Base-by-base conservation (phyloP, 2,797 vertebrate species). In the Sebastes diaconus region DNA sequence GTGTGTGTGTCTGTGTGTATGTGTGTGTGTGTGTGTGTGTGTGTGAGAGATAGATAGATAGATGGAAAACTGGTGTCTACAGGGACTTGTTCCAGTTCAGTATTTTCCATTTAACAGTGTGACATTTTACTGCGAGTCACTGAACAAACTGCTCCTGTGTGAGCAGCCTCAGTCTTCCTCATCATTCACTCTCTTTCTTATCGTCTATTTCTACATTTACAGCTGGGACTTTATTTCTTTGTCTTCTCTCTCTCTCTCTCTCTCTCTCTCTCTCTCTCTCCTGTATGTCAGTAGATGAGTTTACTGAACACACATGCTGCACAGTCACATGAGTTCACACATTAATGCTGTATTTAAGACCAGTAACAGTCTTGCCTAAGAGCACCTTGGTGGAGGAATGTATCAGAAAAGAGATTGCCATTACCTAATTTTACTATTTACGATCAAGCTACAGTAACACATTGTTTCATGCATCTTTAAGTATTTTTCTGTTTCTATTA, bases 71-170 rank as follows among this genome's bases (percentile, higher is more conserved):
- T 39, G 9, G 14, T 29, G 73, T 87, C 86, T 57, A 18, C 50
- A 14, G 82, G 81, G 88, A 84, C 82, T 79, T 66, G 89, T 83
- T 88, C 84, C 83, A 88, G 77, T 89, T 90, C 79, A 85, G 78
- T 64, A 64, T 81, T 86, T 89, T 78, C 74, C 73, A 80, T 87
- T 88, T 68, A 85, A 77, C 73, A 71, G 71, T 24, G 79, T 84
- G 77, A 81, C 77, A 90, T 88, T 84, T 85, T 32, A 67, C 68
- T 52, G 74, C 3, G 5, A 75, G 68, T 52, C 67, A 65, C 7
- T 63, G 75, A 88, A 68, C 82, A 89, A 83, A 82, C 79, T 73
- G 85, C 85, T 79, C 64, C 83, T 68, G 61, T 72, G 67, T 65
- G 80, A 80, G 58, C 55, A 50, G 71, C 69, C 61, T 77, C 72